Percentiles rank a stretch among this genome's conserved stretches.
These are phyloP conservation scores for Heterochromis multidens DNA, from an alignment of 2,113 vertebrate genomes.

Conservation along the genomic window DNA sequence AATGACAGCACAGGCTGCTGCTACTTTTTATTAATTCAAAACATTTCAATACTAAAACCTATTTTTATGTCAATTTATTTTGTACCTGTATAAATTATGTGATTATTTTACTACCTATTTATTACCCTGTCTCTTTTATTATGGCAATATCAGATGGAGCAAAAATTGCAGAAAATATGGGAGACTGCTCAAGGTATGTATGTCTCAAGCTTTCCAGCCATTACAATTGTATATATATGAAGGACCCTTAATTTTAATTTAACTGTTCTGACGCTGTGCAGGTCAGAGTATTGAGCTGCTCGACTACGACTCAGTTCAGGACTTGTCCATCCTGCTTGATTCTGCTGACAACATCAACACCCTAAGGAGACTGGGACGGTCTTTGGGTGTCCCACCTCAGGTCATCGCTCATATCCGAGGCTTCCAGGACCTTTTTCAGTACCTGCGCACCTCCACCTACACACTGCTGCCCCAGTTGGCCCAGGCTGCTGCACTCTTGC, in stretches of 20 bases:
- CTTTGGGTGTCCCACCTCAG: constrained; percentile 53
- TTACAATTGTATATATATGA: background rate
- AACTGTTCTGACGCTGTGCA: background rate
- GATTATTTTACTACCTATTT: background rate
- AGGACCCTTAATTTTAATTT: background rate
- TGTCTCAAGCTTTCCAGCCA: background rate
- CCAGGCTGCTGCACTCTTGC: constrained; percentile 51
- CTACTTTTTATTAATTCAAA: background rate
- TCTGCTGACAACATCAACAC: constrained; percentile 6
- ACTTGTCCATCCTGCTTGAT: constrained; percentile 58
- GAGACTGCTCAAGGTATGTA: constrained; percentile 49
- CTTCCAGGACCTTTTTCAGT: constrained; percentile 68
- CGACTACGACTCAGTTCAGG: constrained; percentile 64
- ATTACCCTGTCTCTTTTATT: background rate
- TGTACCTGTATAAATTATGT: background rate
- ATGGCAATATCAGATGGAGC: constrained; percentile 48
- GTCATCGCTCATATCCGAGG: constrained; percentile 41
- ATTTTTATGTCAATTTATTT: background rate
- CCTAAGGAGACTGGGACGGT: constrained; percentile 32
- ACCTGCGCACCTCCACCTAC: constrained; percentile 65
- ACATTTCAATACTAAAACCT: background rate
- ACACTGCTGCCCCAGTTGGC: constrained; percentile 61
- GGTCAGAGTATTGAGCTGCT: constrained; percentile 56
- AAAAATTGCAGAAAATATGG: constrained; percentile 58
- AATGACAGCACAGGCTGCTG: background rate